Percentiles rank a stretch among this genome's conserved stretches.
These are phyloP conservation scores for Pseudeuparius sepicola DNA, from an alignment of 2,888 invertebrate genomes.

Conservation along the genomic window DNA sequence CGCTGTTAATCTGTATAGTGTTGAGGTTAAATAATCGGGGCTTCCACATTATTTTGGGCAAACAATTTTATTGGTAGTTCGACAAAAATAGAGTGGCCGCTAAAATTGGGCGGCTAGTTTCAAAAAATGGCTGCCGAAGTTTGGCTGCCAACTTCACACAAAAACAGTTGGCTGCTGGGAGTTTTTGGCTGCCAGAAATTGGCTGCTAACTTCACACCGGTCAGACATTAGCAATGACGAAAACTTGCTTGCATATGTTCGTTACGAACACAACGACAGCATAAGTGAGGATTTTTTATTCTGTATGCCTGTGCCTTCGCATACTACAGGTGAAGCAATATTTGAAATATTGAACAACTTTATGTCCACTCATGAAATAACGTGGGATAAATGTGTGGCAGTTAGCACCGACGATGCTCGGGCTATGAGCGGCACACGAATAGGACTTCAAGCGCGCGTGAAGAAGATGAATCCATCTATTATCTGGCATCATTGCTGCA, in stretches of 20 bases:
- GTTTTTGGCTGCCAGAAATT: too few species aligned
- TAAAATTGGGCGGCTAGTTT: too few species aligned
- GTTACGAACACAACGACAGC: slow-evolving; percentile 6
- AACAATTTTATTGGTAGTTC: too few species aligned
- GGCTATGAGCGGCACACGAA: slow-evolving; percentile 20
- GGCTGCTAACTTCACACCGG: too few species aligned
- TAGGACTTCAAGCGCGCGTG: slow-evolving; percentile 16
- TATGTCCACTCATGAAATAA: slow-evolving; percentile 19
- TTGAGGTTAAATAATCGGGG: too few species aligned
- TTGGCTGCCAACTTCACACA: too few species aligned
- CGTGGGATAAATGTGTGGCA: slow-evolving; percentile 21
- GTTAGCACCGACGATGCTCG: slow-evolving; percentile 22
- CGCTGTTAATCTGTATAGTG: too few species aligned
- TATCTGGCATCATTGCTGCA: slow-evolving; percentile 18
- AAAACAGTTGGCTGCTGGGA: too few species aligned
- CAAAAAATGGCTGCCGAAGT: too few species aligned
- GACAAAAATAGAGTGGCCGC: too few species aligned
- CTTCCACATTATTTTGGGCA: too few species aligned
- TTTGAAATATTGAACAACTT: slow-evolving; percentile 16
- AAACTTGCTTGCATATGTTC: slow-evolving; percentile 16
- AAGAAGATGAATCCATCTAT: slow-evolving; percentile 18
- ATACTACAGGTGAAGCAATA: slow-evolving; percentile 18
- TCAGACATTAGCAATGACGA: slow-evolving; percentile 19
- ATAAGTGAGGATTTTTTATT: slow-evolving; percentile 18
- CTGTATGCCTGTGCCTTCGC: slow-evolving; percentile 16